phyloP scores from a whole-genome alignment of 2,888 invertebrate species.

The Sericinus montela region DNA sequence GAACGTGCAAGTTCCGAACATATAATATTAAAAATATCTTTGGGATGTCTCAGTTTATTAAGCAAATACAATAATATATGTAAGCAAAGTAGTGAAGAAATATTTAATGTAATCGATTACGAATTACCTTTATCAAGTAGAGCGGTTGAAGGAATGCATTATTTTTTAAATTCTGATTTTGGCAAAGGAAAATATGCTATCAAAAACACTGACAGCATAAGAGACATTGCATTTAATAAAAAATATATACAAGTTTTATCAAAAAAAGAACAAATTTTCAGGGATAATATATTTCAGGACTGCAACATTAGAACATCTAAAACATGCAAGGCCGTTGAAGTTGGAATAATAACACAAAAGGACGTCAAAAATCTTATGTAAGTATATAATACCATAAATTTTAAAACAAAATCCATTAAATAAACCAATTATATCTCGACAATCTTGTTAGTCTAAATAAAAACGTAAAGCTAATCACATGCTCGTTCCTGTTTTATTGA shows the following conservation, averaged over 20 bases:
- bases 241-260: background rate
- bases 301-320: slow-evolving; percentile 32
- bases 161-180: slow-evolving; percentile 19
- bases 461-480: no score
- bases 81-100: slow-evolving; percentile 53
- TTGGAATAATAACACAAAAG: slow-evolving; percentile 29
- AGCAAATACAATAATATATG: slow-evolving; percentile 35
- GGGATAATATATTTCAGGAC: slow-evolving; percentile 46
- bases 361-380: slow-evolving; percentile 48
- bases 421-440: no score
- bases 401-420: no score
- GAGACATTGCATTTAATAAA: slow-evolving; percentile 2
- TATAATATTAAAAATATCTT: slow-evolving; percentile 56
- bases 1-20: slow-evolving; percentile 45
- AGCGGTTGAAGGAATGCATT: slow-evolving; percentile 19
- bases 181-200: slow-evolving; percentile 31
- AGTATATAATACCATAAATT: slow-evolving; percentile 34
- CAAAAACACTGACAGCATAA: slow-evolving; percentile 7
- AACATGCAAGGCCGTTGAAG: background rate
- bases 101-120: slow-evolving; percentile 62
- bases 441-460: no score
- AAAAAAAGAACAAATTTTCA: slow-evolving; percentile 23
- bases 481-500: no score
- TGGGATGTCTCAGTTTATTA: slow-evolving; percentile 50
- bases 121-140: slow-evolving; percentile 42